Evolutionary conservation across 30 jellyfish, hydroid and myxozoan species (phyloP).

Genomic region (Aurelia coerulea): DNA sequence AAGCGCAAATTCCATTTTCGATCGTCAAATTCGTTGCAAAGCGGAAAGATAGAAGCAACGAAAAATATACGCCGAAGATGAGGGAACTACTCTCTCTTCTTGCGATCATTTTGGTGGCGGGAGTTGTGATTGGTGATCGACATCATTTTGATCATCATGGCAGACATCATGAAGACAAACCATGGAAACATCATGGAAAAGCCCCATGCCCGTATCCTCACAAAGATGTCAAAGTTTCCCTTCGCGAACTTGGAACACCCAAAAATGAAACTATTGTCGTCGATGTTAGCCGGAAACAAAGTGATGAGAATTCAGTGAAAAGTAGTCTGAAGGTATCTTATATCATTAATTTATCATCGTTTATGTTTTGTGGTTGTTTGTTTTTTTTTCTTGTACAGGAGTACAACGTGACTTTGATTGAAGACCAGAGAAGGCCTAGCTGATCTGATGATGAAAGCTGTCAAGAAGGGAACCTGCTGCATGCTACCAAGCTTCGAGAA

Average conservation of each 20-base stretch:
- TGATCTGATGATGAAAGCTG: no score
- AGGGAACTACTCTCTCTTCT: no score
- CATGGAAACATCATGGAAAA: slow-evolving; percentile 9
- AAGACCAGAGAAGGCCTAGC: no score
- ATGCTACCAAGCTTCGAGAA: background rate
- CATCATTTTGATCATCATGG: slow-evolving; percentile 45
- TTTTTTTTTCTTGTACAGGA: background rate
- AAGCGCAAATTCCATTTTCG: no score
- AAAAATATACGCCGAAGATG: no score
- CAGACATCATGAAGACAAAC: background rate
- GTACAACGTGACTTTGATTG: no score
- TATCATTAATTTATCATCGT: background rate
- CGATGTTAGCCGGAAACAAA: slow-evolving; percentile 35
- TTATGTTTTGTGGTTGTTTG: background rate
- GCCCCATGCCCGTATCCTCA: background rate
- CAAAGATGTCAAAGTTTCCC: slow-evolving; percentile 12
- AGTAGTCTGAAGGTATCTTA: slow-evolving; percentile 35
- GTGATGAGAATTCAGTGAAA: slow-evolving; percentile 9
- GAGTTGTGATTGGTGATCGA: background rate
- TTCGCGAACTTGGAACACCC: slow-evolving; percentile 47
- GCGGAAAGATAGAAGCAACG: no score
- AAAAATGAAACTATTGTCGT: slow-evolving; percentile 51
- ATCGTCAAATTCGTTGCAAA: no score
- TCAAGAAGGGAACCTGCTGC: no score
- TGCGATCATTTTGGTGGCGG: no score